Base-by-base conservation (phyloP, 2,888 invertebrate genomes). In the Lymantria dispar region DNA sequence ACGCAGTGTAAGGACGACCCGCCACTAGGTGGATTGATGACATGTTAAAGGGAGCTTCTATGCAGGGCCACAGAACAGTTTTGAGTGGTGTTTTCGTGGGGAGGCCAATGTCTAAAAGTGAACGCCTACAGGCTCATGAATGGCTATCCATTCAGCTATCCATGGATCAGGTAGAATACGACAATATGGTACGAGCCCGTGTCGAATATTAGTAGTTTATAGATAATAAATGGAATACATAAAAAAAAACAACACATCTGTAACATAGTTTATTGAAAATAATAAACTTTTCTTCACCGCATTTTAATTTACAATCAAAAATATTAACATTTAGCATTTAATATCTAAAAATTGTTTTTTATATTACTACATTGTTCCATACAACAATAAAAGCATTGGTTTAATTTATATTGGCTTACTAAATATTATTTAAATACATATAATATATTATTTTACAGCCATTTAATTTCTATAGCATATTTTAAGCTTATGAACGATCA, bases 211-310 rank as follows among this genome's bases (percentile, higher is more conserved):
- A n/a, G n/a, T n/a, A n/a, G n/a, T n/a, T n/a, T n/a, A n/a, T n/a
- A n/a, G n/a, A n/a, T n/a, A n/a, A n/a, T n/a, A n/a, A n/a, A n/a
- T n/a, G n/a, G n/a, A n/a, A n/a, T 22, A 22, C 5, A 58, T 3
- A 11, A 5, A 36, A 61, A 66, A 68, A 54, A 14, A 48, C 14
- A 31, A 41, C 13, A 40, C 56, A 54, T 72, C 72, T 62, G 64
- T 83, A 87, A 85, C 80, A 80, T 76, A 76, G 77, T 90, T 90
- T 90, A 89, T 85, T 89, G 78, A 87, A 87, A 86, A 88, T 83
- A 84, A 89, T 87, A 85, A 86, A 86, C 78, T 72, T 83, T 67
- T 81, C 70, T 78, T 71, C 51, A 68, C 68, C 63, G 68, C 68
- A 65, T 64, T 60, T 75, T 62, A 77, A 69, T 78, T 80, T 74